Evolutionary conservation across 2,888 invertebrate genomes (phyloP), one percentile per base, ranked within the genome.

Genomic region (Platyscelio sp.): DNA sequence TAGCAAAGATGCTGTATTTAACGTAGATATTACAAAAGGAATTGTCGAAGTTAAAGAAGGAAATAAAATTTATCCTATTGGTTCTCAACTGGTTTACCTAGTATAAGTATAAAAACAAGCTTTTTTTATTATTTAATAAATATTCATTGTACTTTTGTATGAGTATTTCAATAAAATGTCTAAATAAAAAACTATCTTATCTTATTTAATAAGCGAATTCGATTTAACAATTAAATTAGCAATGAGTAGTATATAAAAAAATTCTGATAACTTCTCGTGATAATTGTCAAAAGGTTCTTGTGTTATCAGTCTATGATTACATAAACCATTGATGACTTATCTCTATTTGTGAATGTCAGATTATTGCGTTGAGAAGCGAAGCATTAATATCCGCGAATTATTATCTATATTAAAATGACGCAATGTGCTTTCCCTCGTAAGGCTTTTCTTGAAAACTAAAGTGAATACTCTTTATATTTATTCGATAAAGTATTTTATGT

Each of bases 1-100:
- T 82, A 91, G 94, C 33, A 92, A 94, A 7, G 92, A 94, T 86
- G 92, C 94, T 40, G 92, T 94, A 63, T 95, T 96, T 89, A 85
- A 86, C 24, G 88, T 94, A 29, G 91, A 94, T 78, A 22, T 88
- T 18, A 90, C 91, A 40, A 90, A 88, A 13, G 89, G 89, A 76
- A 84, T 20, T 11, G 78, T 93, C 24, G 86, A 86, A 60, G 20
- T 93, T 9, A 79, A 81, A 33, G 79, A 86, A 71, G 85, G 56
- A 29, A 87, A 86, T 54, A 87, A 86, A 46, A 60, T 75, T 20
- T 83, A 89, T 63, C 38, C 58, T 18, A 38, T 92, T 71, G 93
- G 93, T 24, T 85, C 86, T 20, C 88, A 92, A 70, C 76, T 93
- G 49, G 33, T 92, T 46, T 93, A 93, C 27, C 33, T 43, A 60